A percentile compares a stretch with the other conserved stretches of the same genome.
These are phyloP conservation scores for Nyctibius grandis DNA, from an alignment of 2,797 vertebrate genomes.

Conservation along the genomic window DNA sequence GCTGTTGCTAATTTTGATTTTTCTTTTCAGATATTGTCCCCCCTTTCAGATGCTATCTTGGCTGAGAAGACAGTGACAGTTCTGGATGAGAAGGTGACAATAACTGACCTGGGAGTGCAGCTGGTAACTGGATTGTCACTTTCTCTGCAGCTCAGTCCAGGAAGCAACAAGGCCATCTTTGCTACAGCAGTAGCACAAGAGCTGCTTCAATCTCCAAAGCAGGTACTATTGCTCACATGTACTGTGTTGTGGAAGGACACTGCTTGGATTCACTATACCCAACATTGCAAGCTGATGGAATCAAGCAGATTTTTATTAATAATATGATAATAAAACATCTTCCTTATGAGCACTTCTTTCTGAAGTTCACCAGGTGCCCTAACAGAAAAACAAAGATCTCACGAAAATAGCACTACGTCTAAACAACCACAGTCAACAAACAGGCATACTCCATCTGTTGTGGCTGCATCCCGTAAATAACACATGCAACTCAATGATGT, in stretches of 20 bases:
- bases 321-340: not conserved
- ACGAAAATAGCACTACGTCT: not conserved
- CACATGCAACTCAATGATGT: not conserved
- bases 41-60: constrained; percentile 86
- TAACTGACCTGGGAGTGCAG: constrained; percentile 89
- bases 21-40: constrained; percentile 84
- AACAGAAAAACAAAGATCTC: not conserved
- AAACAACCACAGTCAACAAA: not conserved
- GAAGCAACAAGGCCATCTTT: constrained; percentile 87
- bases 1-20: not conserved
- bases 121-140: constrained; percentile 86
- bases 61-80: constrained; percentile 88
- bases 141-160: constrained; percentile 87
- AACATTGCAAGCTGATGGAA: not conserved
- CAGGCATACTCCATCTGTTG: not conserved
- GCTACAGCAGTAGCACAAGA: constrained; percentile 85
- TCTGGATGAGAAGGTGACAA: constrained; percentile 89
- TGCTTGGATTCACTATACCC: not conserved
- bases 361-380: not conserved
- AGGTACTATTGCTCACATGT: constrained; percentile 67
- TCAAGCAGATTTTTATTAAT: not conserved
- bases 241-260: not conserved
- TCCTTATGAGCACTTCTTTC: not conserved
- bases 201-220: constrained; percentile 81
- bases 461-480: not conserved